These are phyloP conservation scores for Trichomycterus rosablanca DNA, from an alignment of 2,113 vertebrate genomes.

Conservation along the genomic window DNA sequence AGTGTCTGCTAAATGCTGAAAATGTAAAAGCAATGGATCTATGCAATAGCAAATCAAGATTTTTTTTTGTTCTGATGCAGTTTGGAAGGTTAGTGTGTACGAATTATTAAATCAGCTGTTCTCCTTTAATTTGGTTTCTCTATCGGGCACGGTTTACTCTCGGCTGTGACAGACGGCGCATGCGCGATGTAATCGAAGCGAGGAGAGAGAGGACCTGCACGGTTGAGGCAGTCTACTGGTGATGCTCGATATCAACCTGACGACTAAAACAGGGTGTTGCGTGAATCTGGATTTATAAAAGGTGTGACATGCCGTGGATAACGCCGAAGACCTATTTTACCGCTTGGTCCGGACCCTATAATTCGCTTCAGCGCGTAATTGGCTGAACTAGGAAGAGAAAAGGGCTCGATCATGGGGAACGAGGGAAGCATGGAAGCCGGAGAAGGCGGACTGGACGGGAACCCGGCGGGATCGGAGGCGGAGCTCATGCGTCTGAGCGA, in stretches of 20 bases:
- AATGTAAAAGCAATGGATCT: no score
- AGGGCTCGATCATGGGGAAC: slow-evolving; percentile 87
- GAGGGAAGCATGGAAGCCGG: slow-evolving; percentile 91
- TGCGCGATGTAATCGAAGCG: slow-evolving; percentile 62
- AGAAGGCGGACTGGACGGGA: slow-evolving; percentile 74
- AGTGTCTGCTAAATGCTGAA: no score
- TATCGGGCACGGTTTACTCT: slow-evolving; percentile 57
- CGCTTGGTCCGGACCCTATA: slow-evolving; percentile 52
- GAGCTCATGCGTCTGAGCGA: slow-evolving; percentile 87
- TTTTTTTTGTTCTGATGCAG: no score
- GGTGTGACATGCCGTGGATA: slow-evolving; percentile 50
- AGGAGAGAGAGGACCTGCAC: slow-evolving; percentile 45
- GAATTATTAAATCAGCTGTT: slow-evolving; percentile 31
- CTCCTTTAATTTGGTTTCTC: slow-evolving; percentile 61
- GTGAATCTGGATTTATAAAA: slow-evolving; percentile 46
- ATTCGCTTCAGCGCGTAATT: slow-evolving; percentile 23
- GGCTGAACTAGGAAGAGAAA: slow-evolving; percentile 47
- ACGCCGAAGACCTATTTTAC: slow-evolving; percentile 39
- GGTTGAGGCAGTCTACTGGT: slow-evolving; percentile 54
- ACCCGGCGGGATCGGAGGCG: slow-evolving; percentile 77
- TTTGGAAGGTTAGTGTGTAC: no score
- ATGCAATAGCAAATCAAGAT: no score
- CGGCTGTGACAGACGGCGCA: slow-evolving; percentile 66
- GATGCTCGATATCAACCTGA: slow-evolving; percentile 50
- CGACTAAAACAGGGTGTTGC: slow-evolving; percentile 19